These are phyloP conservation scores for Ranitomeya imitator DNA, from an alignment of 2,113 vertebrate genomes.

Conservation along the genomic window DNA sequence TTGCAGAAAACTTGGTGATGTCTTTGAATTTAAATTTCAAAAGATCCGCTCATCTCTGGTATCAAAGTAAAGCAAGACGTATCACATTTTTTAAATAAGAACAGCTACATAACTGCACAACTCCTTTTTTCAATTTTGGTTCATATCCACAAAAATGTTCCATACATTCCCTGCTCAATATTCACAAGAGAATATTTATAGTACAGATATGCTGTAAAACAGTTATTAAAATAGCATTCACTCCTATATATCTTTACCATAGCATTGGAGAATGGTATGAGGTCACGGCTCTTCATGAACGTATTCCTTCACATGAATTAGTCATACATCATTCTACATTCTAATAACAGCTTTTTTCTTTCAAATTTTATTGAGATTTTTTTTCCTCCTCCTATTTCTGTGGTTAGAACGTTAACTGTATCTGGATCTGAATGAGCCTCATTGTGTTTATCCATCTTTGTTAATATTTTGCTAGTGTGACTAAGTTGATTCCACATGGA, in stretches of 20 bases:
- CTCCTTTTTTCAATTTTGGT: not conserved
- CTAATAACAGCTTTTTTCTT: not conserved
- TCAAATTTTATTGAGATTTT: not conserved
- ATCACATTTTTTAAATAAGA: too few species aligned
- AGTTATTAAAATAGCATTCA: not conserved
- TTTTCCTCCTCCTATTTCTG: not conserved
- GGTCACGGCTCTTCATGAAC: not conserved
- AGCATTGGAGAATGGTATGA: not conserved
- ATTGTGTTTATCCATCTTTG: slow-evolving; percentile 34
- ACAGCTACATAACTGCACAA: too few species aligned
- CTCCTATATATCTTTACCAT: not conserved
- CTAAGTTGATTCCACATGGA: slow-evolving; percentile 49
- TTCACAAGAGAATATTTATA: not conserved
- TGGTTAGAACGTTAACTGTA: not conserved
- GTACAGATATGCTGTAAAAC: not conserved
- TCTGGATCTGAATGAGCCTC: slow-evolving; percentile 22
- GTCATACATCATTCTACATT: not conserved
- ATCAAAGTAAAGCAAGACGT: too few species aligned
- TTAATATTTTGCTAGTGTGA: slow-evolving; percentile 47
- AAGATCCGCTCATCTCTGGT: too few species aligned
- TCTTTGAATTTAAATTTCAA: too few species aligned
- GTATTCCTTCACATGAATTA: not conserved
- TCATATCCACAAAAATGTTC: not conserved
- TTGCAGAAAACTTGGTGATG: too few species aligned
- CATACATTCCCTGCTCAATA: not conserved